A percentile compares a stretch with the other conserved stretches of the same genome.
Evolutionary conservation across 2,888 invertebrate genomes (phyloP).

Genomic region (Stenolophus ochropezus): DNA sequence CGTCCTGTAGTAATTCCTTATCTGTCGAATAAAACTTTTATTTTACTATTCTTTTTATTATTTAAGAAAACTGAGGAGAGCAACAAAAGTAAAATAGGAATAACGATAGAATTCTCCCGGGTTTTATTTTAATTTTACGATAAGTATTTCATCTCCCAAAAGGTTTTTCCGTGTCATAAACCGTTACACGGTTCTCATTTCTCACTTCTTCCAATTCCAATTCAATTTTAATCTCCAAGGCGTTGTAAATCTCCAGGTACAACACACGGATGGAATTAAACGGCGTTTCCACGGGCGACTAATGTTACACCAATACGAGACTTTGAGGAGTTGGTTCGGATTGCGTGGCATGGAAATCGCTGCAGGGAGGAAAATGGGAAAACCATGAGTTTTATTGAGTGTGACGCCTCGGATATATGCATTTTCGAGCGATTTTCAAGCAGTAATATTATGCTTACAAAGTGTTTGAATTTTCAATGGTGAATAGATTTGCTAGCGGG

Average conservation of each 20-base stretch:
- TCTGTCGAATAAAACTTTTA: not conserved
- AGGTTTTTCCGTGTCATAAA: conserved; percentile 29
- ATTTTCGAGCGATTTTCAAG: not conserved
- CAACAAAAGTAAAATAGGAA: not conserved
- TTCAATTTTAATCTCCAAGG: conserved; percentile 37
- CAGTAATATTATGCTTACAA: not conserved
- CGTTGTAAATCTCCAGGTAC: conserved; percentile 12
- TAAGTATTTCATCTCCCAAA: conserved; percentile 26
- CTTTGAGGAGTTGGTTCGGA: not conserved
- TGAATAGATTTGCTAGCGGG: not conserved
- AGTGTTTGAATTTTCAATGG: not conserved
- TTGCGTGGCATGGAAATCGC: conserved; percentile 7
- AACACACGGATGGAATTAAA: conserved; percentile 18
- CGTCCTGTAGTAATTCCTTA: not conserved
- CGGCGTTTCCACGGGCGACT: not conserved
- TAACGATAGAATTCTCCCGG: not conserved
- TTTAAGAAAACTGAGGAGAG: not conserved
- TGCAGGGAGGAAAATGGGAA: not conserved
- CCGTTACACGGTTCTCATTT: conserved; percentile 19
- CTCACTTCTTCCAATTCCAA: conserved; percentile 35
- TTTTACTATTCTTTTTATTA: not conserved
- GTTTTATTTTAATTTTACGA: conserved; percentile 22
- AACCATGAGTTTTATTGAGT: conserved; percentile 8
- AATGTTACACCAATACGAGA: conserved; percentile 22
- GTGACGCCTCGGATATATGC: conserved; percentile 5